Base-by-base conservation (phyloP, 2,797 vertebrate species). In the Phataginus tricuspis region DNA sequence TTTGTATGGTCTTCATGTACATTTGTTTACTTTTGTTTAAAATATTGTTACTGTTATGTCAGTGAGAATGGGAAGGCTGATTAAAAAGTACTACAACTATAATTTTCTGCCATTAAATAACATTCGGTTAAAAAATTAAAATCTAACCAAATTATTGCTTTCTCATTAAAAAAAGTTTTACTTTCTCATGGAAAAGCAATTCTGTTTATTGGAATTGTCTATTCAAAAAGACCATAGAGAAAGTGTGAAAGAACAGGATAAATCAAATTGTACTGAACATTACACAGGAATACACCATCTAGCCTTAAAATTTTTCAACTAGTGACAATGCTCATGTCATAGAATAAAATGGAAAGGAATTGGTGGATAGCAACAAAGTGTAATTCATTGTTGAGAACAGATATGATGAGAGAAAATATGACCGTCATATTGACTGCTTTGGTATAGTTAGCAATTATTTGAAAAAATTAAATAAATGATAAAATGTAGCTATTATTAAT, bases 41-140 rank as follows among this genome's bases (percentile, higher is more conserved):
- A 91, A 83, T 53, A 79, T 71, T 93, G 3, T 45, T 97, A 45
- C 79, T 71, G 1, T 51, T 80, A 78, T 77, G 23, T 69, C 13
- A 87, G 37, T 86, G 16, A 85, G 68, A 80, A n/a, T 57, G 25
- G 53, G 34, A 64, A 87, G 42, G 1, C 71, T 93, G 19, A 86
- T 86, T 88, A n/a, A 72, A 82, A 95, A 55, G n/a, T 80, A 94
- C 21, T 92, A 61, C 80, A 93, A 74, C 85, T 80, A 79, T 95
- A 77, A 42, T 96, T 91, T 95, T 91, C 51, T 95, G 27, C 45
- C n/a, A 93, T 75, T 92, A 94, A 88, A 42, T 97, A 90, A 57
- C 15, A 83, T 95, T 78, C 51, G 83, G 19, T 25, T 93, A 12
- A 94, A 96, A 96, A 94, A 75, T 95, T 93, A 79, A 88, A 94